Base-by-base conservation (phyloP, 2,113 vertebrate genomes). In the Cepphus grylle region DNA sequence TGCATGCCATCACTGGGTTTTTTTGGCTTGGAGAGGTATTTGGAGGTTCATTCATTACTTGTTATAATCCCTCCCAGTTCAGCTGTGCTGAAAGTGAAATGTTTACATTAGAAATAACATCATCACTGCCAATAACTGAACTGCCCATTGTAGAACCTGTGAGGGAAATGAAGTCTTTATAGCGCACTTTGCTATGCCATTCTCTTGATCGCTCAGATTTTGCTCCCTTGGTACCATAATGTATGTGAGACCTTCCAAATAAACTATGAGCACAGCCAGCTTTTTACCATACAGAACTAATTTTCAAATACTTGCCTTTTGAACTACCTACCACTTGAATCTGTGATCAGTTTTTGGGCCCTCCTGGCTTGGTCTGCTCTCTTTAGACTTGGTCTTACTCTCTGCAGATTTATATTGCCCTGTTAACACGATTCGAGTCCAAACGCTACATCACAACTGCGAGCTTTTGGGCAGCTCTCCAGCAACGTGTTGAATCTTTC, bases 21-120 rank as follows among this genome's bases (percentile, higher is more conserved):
- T 90, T 95, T 89, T 95, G 93, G 81, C 94, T 81, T 88, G 91
- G 21, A 87, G 71, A 71, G 36, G 78, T 82, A 91, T 90, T 96
- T 97, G 89, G 94, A 95, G 77, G 81, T 97, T 94, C 94, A 94
- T 95, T 96, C 96, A 94, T 97, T 95, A 94, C 89, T 96, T 90
- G 91, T 53, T 95, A 83, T 85, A 96, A 96, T 94, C 91, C 89
- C 59, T 94, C 89, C 89, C 95, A 91, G 84, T 89, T 93, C 84
- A 94, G 91, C 94, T 96, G 94, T 91, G 86, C 97, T 90, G 94
- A 86, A 94, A 96, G 78, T 42, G 93, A 82, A 95, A 82, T 91
- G 91, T 96, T 94, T 95, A 95, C 74, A 91, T 95, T 96, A 90
- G 91, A 40, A 96, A 97, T 90, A 96, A 86, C 85, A 77, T 92